Conservation (phyloP, 2,797 vertebrate species). For the Sebastes vulpes region DNA sequence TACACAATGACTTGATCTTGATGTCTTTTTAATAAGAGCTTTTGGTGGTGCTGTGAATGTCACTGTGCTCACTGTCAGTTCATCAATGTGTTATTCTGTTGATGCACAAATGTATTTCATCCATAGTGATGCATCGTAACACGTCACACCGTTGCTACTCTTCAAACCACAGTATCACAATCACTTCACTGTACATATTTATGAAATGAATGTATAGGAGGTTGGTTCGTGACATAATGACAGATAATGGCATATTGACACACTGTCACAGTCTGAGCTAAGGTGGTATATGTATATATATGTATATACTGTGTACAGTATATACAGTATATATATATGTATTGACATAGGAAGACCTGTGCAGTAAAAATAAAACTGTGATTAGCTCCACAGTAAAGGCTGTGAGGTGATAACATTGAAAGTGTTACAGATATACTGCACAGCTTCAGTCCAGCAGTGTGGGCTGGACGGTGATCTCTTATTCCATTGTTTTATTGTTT, state of each 20-base stretch:
- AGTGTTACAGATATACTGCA: not conserved
- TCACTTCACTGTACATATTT: not conserved
- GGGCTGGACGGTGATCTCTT: not conserved
- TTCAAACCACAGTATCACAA: not conserved
- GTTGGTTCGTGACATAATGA: not conserved
- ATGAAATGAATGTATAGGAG: not conserved
- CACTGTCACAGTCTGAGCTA: not conserved
- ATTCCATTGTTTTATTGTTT: not conserved
- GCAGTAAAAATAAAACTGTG: not conserved
- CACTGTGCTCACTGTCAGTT: not conserved
- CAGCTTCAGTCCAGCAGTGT: not conserved
- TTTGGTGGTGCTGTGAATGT: not conserved
- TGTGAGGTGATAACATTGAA: not conserved
- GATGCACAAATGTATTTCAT: not conserved
- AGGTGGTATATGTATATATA: not conserved
- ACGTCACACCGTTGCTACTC: not conserved
- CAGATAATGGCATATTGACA: not conserved
- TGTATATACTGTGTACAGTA: no score
- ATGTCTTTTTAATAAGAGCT: constrained; percentile 23
- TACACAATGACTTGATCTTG: not conserved
- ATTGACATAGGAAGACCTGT: not conserved
- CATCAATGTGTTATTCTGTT: not conserved
- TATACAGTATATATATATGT: not conserved
- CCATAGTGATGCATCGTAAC: not conserved
- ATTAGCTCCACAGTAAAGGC: not conserved